Percentiles rank a stretch among this genome's conserved stretches.
Conservation (phyloP, 2,888 invertebrate species). For the Caenorhabditis virilis region DNA sequence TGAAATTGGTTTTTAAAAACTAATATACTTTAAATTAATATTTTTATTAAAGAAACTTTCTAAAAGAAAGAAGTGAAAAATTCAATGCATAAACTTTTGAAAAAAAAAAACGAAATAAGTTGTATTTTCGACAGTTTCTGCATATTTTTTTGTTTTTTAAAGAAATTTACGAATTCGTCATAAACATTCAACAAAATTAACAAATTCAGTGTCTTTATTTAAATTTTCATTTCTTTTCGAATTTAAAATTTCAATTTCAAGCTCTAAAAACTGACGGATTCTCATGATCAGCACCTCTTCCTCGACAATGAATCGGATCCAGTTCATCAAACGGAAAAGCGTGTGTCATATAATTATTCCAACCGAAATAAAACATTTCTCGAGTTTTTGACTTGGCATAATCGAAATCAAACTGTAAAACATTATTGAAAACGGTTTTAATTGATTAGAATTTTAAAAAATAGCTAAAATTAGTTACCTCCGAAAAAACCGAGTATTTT, state of each 20-base stretch:
- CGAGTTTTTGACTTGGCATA: conserved; percentile 49
- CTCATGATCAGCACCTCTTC: conserved; percentile 75
- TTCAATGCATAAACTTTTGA: too few species aligned
- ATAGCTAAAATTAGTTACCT: conserved; percentile 7
- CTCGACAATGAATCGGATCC: conserved; percentile 75
- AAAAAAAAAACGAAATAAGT: too few species aligned
- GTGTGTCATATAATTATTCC: conserved; percentile 75
- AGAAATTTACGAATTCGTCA: neutral
- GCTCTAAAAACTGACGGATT: conserved; percentile 72
- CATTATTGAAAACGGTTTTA: neutral
- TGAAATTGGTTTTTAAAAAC: conserved; percentile 65
- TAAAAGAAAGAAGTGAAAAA: too few species aligned
- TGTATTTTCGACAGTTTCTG: too few species aligned
- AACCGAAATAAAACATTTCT: conserved; percentile 66
- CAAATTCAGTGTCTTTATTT: neutral
- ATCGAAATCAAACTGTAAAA: conserved; percentile 24
- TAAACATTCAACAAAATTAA: neutral
- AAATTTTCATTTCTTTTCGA: neutral
- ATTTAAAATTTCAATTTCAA: neutral
- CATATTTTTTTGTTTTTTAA: too few species aligned
- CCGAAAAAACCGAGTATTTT: conserved; percentile 25
- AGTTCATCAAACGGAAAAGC: conserved; percentile 76
- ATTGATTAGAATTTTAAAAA: too few species aligned
- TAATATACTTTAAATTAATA: neutral
- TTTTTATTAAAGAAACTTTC: neutral